phyloP scores from a whole-genome alignment of 2,797 vertebrate species.

The Callimico goeldii region DNA sequence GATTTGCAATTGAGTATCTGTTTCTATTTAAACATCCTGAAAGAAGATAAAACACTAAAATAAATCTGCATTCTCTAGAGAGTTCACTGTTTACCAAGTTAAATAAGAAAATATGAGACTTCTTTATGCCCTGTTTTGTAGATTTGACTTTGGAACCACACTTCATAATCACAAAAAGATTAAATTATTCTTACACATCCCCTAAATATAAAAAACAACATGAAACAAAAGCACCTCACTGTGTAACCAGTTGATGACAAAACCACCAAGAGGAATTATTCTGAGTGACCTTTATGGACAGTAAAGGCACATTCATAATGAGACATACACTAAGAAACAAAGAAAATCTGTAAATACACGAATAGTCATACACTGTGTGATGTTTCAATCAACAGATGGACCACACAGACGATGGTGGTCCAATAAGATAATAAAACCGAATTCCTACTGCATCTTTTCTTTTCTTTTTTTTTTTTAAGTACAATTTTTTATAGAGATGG shows the following conservation, averaged over 20 bases:
- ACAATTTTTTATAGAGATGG: neutral
- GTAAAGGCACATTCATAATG: neutral
- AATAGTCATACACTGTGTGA: neutral
- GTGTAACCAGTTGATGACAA: neutral
- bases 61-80: neutral
- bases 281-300: neutral
- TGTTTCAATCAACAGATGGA: neutral
- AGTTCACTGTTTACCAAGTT: neutral
- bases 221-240: neutral
- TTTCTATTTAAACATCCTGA: neutral
- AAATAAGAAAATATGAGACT: neutral
- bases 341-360: neutral
- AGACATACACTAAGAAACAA: neutral
- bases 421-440: neutral
- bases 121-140: neutral
- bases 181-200: neutral
- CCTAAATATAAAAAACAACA: neutral
- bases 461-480: neutral
- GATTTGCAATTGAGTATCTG: neutral
- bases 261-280: neutral
- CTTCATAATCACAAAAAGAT: neutral
- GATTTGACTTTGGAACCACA: neutral
- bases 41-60: neutral
- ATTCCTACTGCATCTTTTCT: neutral
- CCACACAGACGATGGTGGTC: neutral